Evolutionary conservation across 1,140 invertebrate species (phyloP).

Genomic region (Heliothis virescens): DNA sequence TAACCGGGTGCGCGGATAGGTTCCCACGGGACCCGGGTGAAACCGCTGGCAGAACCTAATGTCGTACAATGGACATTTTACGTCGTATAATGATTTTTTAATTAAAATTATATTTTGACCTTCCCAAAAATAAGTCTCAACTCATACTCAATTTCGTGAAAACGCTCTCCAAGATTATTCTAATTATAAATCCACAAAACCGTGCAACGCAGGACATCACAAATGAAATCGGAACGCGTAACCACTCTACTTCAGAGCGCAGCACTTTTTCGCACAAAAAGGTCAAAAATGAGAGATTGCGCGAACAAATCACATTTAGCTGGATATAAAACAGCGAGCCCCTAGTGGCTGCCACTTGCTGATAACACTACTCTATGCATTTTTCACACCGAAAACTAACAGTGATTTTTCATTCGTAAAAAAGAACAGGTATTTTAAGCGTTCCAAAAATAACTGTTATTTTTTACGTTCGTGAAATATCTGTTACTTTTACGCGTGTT

Average conservation of each 20-base stretch:
- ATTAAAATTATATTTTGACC: no score
- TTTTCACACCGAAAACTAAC: conserved; percentile 52
- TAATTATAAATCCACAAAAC: no score
- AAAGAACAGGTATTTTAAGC: no score
- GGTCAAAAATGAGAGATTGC: conserved; percentile 45
- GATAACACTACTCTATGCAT: conserved; percentile 54
- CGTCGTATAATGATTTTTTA: neutral
- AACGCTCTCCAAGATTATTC: neutral
- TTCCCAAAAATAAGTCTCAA: neutral
- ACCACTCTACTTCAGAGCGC: neutral
- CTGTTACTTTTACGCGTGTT: neutral
- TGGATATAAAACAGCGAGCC: conserved; percentile 21
- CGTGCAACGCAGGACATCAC: neutral
- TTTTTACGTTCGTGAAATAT: neutral
- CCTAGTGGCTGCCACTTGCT: conserved; percentile 44
- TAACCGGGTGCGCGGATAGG: no score
- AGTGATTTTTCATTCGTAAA: conserved; percentile 25
- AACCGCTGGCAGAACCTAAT: no score
- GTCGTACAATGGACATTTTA: no score
- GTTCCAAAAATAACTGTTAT: neutral
- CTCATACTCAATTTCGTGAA: neutral
- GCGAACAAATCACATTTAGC: conserved; percentile 51
- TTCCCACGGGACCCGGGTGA: no score
- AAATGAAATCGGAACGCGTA: neutral
- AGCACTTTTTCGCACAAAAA: conserved; percentile 34